Conservation (phyloP, 2,888 invertebrate species). For the Noctua fimbriata region DNA sequence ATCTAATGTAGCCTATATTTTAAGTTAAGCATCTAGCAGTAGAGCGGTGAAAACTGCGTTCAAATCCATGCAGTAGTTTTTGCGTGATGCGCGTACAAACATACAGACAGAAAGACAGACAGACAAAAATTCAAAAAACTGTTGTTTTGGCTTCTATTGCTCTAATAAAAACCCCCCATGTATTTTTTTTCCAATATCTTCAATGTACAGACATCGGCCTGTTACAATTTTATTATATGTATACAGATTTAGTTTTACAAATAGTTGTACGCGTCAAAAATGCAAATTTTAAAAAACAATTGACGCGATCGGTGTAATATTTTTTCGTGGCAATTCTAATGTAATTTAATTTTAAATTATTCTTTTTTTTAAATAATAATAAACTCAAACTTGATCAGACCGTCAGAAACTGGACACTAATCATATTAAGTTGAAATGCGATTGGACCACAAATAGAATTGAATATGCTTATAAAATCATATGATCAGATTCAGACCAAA, state of each 20-base stretch:
- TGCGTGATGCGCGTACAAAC: no score
- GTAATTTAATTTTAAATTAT: background rate
- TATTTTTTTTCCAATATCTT: no score
- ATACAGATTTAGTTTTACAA: background rate
- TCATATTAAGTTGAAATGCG: background rate
- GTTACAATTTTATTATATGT: no score
- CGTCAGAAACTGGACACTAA: background rate
- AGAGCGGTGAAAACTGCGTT: no score
- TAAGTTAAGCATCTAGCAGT: no score
- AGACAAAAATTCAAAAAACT: no score
- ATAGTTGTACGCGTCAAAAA: background rate
- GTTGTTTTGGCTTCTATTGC: no score
- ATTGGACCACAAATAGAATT: conserved; percentile 40
- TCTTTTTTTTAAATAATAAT: background rate
- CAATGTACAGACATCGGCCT: no score
- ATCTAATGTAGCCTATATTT: no score
- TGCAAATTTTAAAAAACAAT: background rate
- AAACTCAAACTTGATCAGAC: background rate
- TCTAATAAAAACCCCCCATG: no score
- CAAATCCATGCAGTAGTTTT: no score
- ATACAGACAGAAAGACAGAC: no score
- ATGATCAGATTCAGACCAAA: conserved; percentile 18
- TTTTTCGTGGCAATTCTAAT: background rate
- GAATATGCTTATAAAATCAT: conserved; percentile 32
- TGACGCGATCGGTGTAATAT: background rate